These are phyloP conservation scores for Heliconius sara DNA, from an alignment of 2,888 invertebrate species.

Conservation along the genomic window DNA sequence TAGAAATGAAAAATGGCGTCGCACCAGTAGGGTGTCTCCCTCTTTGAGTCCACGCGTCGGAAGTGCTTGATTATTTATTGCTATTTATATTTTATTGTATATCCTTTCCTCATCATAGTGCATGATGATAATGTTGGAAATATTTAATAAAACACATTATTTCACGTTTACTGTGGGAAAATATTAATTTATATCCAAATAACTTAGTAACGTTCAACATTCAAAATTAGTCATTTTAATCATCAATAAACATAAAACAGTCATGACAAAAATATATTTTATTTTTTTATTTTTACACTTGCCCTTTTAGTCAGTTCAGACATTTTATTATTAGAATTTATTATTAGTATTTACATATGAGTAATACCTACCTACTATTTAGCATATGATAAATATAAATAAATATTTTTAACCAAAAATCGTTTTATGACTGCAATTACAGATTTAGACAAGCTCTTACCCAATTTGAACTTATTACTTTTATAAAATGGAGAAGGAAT, in stretches of 20 bases:
- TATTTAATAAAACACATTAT: not conserved
- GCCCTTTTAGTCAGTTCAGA: no score
- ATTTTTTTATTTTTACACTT: no score
- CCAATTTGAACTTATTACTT: not conserved
- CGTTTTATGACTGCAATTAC: not conserved
- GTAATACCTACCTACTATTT: no score
- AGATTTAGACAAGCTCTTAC: not conserved
- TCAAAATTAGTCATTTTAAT: not conserved
- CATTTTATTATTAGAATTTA: no score
- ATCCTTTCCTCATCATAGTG: slow-evolving; percentile 34
- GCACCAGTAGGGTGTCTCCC: slow-evolving; percentile 71
- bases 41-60: slow-evolving; percentile 62
- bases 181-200: not conserved
- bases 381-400: not conserved
- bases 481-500: not conserved
- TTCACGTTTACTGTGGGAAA: slow-evolving; percentile 4
- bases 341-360: no score
- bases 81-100: slow-evolving; percentile 35
- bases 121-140: slow-evolving; percentile 14
- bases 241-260: not conserved
- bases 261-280: no score
- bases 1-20: slow-evolving; percentile 75
- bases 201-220: not conserved
- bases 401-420: not conserved
- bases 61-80: slow-evolving; percentile 57